Percentiles rank a stretch among this genome's conserved stretches.
These are phyloP conservation scores for Eristalis pertinax DNA, from an alignment of 2,888 invertebrate genomes.

Conservation along the genomic window DNA sequence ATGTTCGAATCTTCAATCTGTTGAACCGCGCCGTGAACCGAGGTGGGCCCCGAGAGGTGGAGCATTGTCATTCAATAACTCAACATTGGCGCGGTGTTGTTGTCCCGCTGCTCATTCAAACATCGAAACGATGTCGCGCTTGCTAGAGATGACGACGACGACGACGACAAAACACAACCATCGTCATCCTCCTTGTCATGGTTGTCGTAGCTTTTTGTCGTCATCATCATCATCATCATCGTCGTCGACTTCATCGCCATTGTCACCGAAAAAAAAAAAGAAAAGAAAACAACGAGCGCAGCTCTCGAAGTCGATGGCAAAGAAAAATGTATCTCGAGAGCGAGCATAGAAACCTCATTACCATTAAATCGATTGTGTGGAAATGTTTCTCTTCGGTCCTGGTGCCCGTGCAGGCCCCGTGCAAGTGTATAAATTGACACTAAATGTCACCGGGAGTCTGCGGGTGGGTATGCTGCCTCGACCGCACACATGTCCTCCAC, in stretches of 20 bases:
- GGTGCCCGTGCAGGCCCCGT: conserved; percentile 30
- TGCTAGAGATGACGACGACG: conserved; percentile 13
- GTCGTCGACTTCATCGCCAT: conserved; percentile 34
- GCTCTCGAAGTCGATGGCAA: conserved; percentile 41
- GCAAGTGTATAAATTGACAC: conserved; percentile 72
- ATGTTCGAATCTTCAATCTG: conserved; percentile 34
- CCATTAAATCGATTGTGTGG: conserved; percentile 72
- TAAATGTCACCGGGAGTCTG: conserved; percentile 66
- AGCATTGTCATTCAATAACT: conserved; percentile 71
- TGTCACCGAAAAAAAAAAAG: conserved; percentile 54
- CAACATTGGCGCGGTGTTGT: conserved; percentile 59
- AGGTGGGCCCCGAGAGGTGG: background rate
- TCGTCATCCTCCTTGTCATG: conserved; percentile 26
- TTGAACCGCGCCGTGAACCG: background rate
- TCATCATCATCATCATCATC: conserved; percentile 41
- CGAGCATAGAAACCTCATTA: conserved; percentile 72
- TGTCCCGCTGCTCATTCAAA: conserved; percentile 56
- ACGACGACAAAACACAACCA: background rate
- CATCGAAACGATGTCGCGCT: conserved; percentile 35
- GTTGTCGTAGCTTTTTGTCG: conserved; percentile 27
- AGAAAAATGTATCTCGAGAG: conserved; percentile 64
- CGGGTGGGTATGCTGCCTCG: conserved; percentile 50
- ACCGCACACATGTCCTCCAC: conserved; percentile 25
- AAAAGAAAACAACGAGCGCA: conserved; percentile 45
- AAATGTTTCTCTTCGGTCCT: conserved; percentile 53